Percentiles rank a stretch among this genome's conserved stretches.
Conservation (phyloP, 2,888 invertebrate species). For the Noctua pronuba region DNA sequence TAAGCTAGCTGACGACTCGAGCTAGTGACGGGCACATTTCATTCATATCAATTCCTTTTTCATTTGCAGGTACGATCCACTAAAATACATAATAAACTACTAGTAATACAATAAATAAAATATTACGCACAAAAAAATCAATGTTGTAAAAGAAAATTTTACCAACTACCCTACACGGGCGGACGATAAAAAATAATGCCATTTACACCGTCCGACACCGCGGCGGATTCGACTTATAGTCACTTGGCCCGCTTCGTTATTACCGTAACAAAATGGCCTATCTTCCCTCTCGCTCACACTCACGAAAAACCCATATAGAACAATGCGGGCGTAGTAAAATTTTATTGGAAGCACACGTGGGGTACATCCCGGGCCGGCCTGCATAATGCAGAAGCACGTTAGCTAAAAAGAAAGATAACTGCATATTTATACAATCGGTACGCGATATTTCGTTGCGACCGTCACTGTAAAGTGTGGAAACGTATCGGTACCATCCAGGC, state of each 20-base stretch:
- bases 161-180: slow-evolving; percentile 70
- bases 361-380: slow-evolving; percentile 76
- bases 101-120: slow-evolving; percentile 58
- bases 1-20: not conserved
- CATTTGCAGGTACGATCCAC: slow-evolving; percentile 35
- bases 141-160: slow-evolving; percentile 75
- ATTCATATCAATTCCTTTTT: slow-evolving; percentile 41
- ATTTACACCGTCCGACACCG: slow-evolving; percentile 77
- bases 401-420: slow-evolving; percentile 90
- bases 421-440: slow-evolving; percentile 89
- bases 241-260: slow-evolving; percentile 82
- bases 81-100: slow-evolving; percentile 62
- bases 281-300: slow-evolving; percentile 76
- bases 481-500: slow-evolving; percentile 49
- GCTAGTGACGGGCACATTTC: slow-evolving; percentile 20
- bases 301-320: slow-evolving; percentile 79
- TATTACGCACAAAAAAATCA: slow-evolving; percentile 70
- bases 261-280: slow-evolving; percentile 83
- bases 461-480: slow-evolving; percentile 82
- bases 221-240: slow-evolving; percentile 81
- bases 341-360: slow-evolving; percentile 89
- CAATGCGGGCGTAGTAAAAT: slow-evolving; percentile 88
- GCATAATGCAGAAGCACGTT: slow-evolving; percentile 89
- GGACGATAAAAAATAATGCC: slow-evolving; percentile 80
- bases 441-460: slow-evolving; percentile 87